Percentiles rank a stretch among this genome's conserved stretches.
Evolutionary conservation across 92 coral and sea anemone species (phyloP).

Genomic region (Metridium senile): DNA sequence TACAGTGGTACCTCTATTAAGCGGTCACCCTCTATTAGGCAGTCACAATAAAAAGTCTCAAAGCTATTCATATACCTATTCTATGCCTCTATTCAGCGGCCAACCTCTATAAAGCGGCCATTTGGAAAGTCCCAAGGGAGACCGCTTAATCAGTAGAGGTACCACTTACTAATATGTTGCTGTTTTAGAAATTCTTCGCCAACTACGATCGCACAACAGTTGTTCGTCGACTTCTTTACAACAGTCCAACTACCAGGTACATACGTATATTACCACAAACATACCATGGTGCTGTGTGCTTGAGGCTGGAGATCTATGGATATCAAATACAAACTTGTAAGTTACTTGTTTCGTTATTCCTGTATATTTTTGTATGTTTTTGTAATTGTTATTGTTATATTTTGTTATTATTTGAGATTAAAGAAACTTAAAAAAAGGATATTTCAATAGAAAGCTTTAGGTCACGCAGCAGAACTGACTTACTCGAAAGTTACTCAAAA

Average conservation of each 20-base stretch:
- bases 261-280: slow-evolving; percentile 16
- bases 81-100: too few species aligned
- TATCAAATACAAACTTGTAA: not conserved
- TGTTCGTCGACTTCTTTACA: not conserved
- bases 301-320: slow-evolving; percentile 12
- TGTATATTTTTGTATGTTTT: not conserved
- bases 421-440: too few species aligned
- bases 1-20: too few species aligned
- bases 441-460: too few species aligned
- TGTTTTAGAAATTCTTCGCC: slow-evolving; percentile 4
- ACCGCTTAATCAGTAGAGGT: not conserved
- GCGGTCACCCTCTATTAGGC: too few species aligned
- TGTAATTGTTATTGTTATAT: not conserved
- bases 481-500: too few species aligned
- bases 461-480: too few species aligned
- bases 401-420: not conserved
- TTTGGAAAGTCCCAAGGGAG: too few species aligned
- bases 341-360: not conserved
- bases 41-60: too few species aligned
- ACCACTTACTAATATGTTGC: not conserved
- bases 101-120: too few species aligned
- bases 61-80: too few species aligned
- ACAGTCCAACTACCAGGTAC: slow-evolving; percentile 8
- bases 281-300: slow-evolving; percentile 3
- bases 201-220: slow-evolving; percentile 14